Conservation (phyloP, 2,113 vertebrate species). For the Serinus canaria region DNA sequence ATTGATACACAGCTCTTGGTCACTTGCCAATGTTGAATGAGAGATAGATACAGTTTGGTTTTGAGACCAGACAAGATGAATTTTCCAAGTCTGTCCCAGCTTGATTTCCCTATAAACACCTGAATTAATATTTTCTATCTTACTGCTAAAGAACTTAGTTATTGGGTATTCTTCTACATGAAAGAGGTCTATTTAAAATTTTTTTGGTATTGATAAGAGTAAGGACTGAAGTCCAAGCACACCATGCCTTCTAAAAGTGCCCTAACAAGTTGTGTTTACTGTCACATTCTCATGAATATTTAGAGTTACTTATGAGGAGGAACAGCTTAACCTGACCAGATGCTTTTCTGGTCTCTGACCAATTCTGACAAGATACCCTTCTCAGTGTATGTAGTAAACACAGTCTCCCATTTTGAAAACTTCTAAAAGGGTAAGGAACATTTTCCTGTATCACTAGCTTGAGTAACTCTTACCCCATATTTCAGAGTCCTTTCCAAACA, state of each 20-base stretch:
- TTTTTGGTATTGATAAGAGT: neutral
- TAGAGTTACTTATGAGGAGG: neutral
- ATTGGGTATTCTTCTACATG: neutral
- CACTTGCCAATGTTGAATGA: neutral
- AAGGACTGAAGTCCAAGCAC: neutral
- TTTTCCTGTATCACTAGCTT: neutral
- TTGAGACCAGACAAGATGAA: neutral
- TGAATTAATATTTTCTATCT: neutral
- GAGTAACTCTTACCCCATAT: neutral
- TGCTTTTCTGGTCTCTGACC: neutral
- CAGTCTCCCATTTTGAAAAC: neutral
- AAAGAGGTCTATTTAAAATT: neutral
- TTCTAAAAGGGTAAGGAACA: neutral
- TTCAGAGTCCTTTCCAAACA: neutral
- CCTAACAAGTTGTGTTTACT: neutral
- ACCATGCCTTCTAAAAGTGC: neutral
- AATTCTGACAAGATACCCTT: neutral
- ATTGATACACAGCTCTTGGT: neutral
- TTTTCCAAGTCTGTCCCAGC: neutral
- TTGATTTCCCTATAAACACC: neutral
- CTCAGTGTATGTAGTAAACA: neutral
- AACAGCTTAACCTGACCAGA: neutral
- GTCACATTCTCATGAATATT: neutral
- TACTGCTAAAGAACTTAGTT: neutral
- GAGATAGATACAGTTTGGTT: neutral